Evolutionary conservation across 2,797 vertebrate species (phyloP).

Genomic region (Aratinga solstitialis): DNA sequence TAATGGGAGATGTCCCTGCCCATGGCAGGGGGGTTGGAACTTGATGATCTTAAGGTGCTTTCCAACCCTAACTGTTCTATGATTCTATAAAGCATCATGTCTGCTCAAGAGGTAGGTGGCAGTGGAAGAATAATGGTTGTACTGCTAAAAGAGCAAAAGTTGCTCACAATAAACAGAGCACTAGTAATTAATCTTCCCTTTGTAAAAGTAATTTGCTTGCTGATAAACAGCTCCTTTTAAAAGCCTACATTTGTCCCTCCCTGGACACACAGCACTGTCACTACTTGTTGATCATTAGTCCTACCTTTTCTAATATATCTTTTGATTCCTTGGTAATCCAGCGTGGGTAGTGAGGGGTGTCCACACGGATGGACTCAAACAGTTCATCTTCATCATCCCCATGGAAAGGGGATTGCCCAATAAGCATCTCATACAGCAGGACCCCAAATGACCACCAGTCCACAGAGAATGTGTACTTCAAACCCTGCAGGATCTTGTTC

Average conservation of each 20-base stretch:
- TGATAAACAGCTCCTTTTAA: background rate
- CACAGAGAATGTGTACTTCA: conserved; percentile 94
- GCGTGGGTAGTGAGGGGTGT: conserved; percentile 90
- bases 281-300: rapidly evolving
- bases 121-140: too few species aligned
- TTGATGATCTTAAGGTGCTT: too few species aligned
- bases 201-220: background rate
- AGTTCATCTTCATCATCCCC: conserved; percentile 95
- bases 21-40: too few species aligned
- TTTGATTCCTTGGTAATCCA: conserved; percentile 96
- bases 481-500: conserved; percentile 89
- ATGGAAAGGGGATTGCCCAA: conserved; percentile 97
- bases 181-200: background rate
- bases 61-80: too few species aligned
- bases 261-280: rapidly evolving
- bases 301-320: conserved; percentile 90
- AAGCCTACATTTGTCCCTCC: background rate
- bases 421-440: conserved; percentile 96
- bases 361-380: conserved; percentile 93
- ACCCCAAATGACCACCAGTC: conserved; percentile 99
- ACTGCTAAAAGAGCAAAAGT: background rate
- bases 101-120: background rate
- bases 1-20: too few species aligned
- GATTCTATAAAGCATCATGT: background rate
- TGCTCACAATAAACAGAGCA: background rate